phyloP scores from a whole-genome alignment of 1,140 invertebrate species.

The Penaeus japonicus region DNA sequence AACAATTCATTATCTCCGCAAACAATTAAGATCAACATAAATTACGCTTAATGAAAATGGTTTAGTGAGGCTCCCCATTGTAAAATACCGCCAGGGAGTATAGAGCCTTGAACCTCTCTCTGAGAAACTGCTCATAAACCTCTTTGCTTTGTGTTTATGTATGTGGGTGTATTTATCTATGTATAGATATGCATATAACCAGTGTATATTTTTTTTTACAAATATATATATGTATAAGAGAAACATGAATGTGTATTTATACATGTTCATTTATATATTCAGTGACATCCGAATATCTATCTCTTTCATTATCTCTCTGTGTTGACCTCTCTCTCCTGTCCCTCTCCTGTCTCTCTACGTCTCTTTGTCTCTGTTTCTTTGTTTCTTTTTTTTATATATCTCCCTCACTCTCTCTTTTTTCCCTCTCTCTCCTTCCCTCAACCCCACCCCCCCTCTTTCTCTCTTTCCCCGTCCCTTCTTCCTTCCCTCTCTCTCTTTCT shows the following conservation, averaged over 20 bases:
- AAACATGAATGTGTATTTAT: too few species aligned
- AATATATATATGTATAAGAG: too few species aligned
- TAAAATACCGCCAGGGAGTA: not conserved
- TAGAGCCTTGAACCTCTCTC: too few species aligned
- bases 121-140: too few species aligned
- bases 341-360: not conserved
- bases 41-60: slow-evolving; percentile 35
- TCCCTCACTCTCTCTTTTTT: not conserved
- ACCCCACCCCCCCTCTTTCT: too few species aligned
- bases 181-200: too few species aligned
- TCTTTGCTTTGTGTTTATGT: too few species aligned
- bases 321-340: not conserved
- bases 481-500: not conserved
- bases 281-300: too few species aligned
- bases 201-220: too few species aligned
- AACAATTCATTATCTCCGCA: slow-evolving; percentile 2
- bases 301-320: not conserved
- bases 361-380: not conserved
- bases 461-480: not conserved
- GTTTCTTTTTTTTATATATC: too few species aligned
- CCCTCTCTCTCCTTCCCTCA: not conserved
- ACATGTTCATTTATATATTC: too few species aligned
- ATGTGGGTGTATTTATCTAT: too few species aligned
- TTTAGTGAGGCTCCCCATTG: slow-evolving; percentile 18
- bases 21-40: slow-evolving; percentile 37